A percentile compares a stretch with the other conserved stretches of the same genome.
Conservation (phyloP, 2,113 vertebrate species). For the Thamnaconus septentrionalis region DNA sequence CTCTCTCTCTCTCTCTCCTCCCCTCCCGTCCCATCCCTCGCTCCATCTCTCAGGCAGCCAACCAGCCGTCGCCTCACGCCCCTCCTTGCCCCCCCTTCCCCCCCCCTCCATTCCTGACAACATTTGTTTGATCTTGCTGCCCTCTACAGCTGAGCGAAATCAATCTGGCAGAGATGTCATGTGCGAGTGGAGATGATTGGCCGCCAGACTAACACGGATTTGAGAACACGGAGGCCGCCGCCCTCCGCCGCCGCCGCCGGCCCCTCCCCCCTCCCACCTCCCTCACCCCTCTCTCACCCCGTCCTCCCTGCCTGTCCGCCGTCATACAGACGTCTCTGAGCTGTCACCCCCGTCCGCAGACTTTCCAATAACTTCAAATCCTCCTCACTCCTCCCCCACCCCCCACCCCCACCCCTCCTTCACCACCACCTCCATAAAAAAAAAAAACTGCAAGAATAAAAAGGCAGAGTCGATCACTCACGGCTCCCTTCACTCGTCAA, state of each 20-base stretch:
- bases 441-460: conserved; percentile 60
- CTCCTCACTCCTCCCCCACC: conserved; percentile 9
- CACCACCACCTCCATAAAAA: too few species aligned
- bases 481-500: conserved; percentile 5
- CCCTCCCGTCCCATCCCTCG: conserved; percentile 28
- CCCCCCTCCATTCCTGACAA: conserved; percentile 48
- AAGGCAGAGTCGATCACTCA: conserved; percentile 71
- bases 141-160: conserved; percentile 63
- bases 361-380: conserved; percentile 72
- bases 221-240: conserved; percentile 32
- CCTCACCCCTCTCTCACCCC: conserved; percentile 28
- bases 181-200: conserved; percentile 61
- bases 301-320: conserved; percentile 31
- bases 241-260: conserved; percentile 6
- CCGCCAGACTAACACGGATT: conserved; percentile 44
- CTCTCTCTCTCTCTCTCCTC: conserved; percentile 17
- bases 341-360: conserved; percentile 57
- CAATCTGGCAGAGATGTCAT: conserved; percentile 61
- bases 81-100: not conserved
- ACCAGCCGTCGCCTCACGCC: conserved; percentile 32
- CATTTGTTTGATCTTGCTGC: conserved; percentile 63
- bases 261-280: conserved; percentile 46
- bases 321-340: conserved; percentile 25
- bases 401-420: too few species aligned
- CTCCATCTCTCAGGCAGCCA: conserved; percentile 47